Evolutionary conservation across 1,140 invertebrate species (phyloP), one percentile per base, ranked within the genome.

Genomic region (Metaphire vulgaris): DNA sequence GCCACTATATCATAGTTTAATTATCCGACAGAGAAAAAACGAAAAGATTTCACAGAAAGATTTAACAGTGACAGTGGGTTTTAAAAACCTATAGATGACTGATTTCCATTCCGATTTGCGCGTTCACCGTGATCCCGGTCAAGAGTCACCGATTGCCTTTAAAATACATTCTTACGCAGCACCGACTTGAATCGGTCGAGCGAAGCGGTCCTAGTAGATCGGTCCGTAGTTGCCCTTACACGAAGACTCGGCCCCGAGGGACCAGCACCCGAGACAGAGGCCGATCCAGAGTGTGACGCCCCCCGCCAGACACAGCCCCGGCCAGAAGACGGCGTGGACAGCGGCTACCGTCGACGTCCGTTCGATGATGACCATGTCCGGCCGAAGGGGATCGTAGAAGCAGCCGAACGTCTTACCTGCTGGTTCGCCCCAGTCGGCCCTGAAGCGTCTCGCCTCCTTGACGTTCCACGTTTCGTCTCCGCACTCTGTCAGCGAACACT

Each of bases 301-400:
- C 1, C 30, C 67, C 21, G 30, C 15, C 6, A 77, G 72, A 12
- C 56, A 67, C 30, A 74, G 56, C 33, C 32, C 21, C 56, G 76
- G 76, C 76, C 76, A 77, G n/a, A 74, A 29, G 32, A 77, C 68
- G 31, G 76, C 76, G 72, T 77, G 76, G 14, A 77, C 33, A 16
- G 65, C 76, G 28, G 67, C 56, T 16, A 41, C 30, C 1, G 65
- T 30, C 41, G 76, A 56, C n/a, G 72, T 77, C 32, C 65, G 33
- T 33, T 65, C 65, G 28, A 74, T 65, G 33, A 77, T 77, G 31
- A 33, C 76, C 28, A 69, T 64, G 1, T n/a, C 33, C n/a, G 65
- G 71, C 28, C 65, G 30, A 15, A 15, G 16, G 28, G 72, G 72
- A 26, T 73, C 56, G 31, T 74, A 73, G 32, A 29, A 77, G 65